phyloP scores from a whole-genome alignment of 53 echinoderm and acorn worm genomes.

The Henricia sp. region DNA sequence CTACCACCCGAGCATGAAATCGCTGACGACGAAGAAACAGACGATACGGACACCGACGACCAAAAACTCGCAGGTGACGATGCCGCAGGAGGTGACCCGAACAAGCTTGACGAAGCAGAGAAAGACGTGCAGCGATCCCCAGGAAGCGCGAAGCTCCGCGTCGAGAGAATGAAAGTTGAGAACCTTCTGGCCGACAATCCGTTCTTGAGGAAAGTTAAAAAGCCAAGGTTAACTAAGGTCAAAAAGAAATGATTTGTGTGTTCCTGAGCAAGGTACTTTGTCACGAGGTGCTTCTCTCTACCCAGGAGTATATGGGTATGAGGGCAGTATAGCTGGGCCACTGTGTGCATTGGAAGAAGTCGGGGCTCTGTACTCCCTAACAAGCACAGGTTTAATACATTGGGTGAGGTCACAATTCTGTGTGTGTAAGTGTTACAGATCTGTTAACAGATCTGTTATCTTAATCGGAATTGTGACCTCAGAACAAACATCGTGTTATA shows the following conservation, averaged over 20 bases:
- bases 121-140: constrained; percentile 29
- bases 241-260: constrained; percentile 93
- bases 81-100: background rate
- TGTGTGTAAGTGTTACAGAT: too few species aligned
- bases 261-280: too few species aligned
- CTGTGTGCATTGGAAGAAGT: too few species aligned
- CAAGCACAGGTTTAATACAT: too few species aligned
- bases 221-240: constrained; percentile 79
- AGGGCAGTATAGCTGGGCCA: too few species aligned
- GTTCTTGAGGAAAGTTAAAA: constrained; percentile 82
- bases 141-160: constrained; percentile 39
- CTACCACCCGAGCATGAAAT: constrained; percentile 92
- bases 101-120: constrained; percentile 30
- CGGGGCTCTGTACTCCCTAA: too few species aligned
- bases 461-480: too few species aligned
- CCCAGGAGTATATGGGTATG: too few species aligned
- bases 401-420: too few species aligned
- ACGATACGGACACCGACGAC: constrained; percentile 56
- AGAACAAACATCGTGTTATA: too few species aligned
- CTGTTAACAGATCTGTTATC: too few species aligned
- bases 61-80: constrained; percentile 59
- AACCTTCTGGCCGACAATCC: constrained; percentile 79
- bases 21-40: constrained; percentile 60
- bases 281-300: too few species aligned
- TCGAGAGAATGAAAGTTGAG: constrained; percentile 45